A percentile compares a stretch with the other conserved stretches of the same genome.
These are phyloP conservation scores for Regulus satrapa DNA, from an alignment of 2,113 vertebrate species.

Conservation along the genomic window DNA sequence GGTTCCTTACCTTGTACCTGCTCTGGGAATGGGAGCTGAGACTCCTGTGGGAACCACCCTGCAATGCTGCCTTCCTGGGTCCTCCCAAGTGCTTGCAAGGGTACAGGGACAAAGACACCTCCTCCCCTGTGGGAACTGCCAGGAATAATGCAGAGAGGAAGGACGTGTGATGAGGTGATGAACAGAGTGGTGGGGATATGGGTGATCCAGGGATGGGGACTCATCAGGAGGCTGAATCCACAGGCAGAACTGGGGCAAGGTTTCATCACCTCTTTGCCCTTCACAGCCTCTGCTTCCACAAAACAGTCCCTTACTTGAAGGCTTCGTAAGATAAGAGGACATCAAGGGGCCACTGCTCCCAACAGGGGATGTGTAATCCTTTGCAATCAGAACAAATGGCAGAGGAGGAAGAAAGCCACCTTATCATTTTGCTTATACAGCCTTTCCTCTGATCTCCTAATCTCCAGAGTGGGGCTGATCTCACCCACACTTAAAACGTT, in stretches of 20 bases:
- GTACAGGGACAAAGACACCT: not conserved
- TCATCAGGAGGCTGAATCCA: not conserved
- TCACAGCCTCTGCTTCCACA: not conserved
- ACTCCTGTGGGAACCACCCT: not conserved
- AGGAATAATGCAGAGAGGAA: not conserved
- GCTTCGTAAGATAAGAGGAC: not conserved
- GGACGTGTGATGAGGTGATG: not conserved
- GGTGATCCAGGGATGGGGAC: not conserved
- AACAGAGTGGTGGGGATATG: not conserved
- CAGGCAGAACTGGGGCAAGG: not conserved
- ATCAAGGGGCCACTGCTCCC: not conserved
- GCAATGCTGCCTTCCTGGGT: not conserved
- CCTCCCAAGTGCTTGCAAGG: not conserved
- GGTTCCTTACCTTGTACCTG: not conserved
- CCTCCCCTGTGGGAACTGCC: not conserved
- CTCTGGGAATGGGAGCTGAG: not conserved
- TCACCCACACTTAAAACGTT: not conserved
- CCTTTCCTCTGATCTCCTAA: constrained; percentile 1
- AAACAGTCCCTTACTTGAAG: not conserved
- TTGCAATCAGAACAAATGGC: not conserved
- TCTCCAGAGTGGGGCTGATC: not conserved
- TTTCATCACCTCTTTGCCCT: not conserved
- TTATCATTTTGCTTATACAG: not conserved
- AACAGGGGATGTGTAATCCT: not conserved
- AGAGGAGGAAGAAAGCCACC: not conserved